Base-by-base conservation (phyloP, 92 coral and sea anemone genomes). In the Umimayanthus kanabou region DNA sequence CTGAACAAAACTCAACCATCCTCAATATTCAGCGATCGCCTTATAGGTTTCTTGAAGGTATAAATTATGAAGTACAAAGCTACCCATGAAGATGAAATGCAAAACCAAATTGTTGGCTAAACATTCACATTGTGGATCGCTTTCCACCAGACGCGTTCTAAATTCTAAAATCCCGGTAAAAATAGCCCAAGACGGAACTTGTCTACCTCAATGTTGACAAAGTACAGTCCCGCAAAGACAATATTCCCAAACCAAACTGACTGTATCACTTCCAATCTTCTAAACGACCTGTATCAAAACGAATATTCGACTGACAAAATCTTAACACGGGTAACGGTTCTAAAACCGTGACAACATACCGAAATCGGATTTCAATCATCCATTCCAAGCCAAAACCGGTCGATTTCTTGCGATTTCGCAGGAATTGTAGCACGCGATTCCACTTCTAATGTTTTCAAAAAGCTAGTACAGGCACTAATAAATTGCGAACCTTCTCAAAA, bases 291-390 rank as follows among this genome's bases (percentile, higher is more conserved):
- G 26, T 10, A 23, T 40, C 23, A n/a, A 77, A 20, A 11, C 0
- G 13, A 79, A 50, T 50, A 10, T 50, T 14, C 47, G 80, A 23
- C 43, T n/a, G 47, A 4, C 29, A 40, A 53, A 76, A 53, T 13
- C 20, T 53, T 53, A 40, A 69, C 28, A n/a, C 33, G 8, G 73
- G 73, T 69, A 69, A 26, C 18, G 43, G 81, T 25, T 25, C 9
- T 20, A 42, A 25, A 45, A 16, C 67, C 76, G 71, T 47, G 58
- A 67, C 69, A 81, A 81, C 86, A 40, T 82, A 82, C 86, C 76
- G 43, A 11, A 33, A 33, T 23, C 58, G 53, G 61, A 39, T 42
- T 23, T 47, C 76, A 42, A 61, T 58, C 28, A 67, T 53, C 61
- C 76, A 40, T 25, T 64, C 57, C 73, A 81, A 37, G n/a, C 14